phyloP scores from a whole-genome alignment of 2,113 vertebrate genomes.

The Haliaeetus leucogaster region DNA sequence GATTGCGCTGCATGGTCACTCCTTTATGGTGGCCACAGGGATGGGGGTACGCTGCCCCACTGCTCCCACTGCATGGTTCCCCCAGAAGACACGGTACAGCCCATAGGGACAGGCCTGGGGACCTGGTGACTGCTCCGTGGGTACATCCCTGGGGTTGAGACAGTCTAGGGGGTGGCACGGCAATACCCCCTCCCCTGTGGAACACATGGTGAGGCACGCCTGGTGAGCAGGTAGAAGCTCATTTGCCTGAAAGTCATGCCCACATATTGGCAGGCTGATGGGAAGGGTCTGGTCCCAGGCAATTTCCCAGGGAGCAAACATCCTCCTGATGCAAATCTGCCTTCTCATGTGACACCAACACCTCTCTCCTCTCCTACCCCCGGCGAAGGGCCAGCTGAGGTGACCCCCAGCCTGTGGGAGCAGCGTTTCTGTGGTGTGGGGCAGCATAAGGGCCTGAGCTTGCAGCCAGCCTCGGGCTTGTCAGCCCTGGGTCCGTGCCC shows the following conservation, averaged over 20 bases:
- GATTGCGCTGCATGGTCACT: accelerated
- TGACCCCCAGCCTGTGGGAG: not conserved
- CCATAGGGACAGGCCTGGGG: not conserved
- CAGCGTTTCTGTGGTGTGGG: accelerated
- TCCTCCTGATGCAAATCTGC: not conserved
- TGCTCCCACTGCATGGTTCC: not conserved
- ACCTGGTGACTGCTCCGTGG: accelerated
- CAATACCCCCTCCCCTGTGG: accelerated
- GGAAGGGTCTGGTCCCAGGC: not conserved
- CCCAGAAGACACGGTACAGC: not conserved
- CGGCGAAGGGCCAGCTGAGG: not conserved
- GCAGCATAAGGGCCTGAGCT: not conserved
- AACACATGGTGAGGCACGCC: accelerated
- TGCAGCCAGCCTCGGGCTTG: not conserved
- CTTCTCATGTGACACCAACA: not conserved
- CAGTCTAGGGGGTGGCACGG: not conserved
- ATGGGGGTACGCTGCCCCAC: accelerated
- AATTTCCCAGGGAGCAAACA: not conserved
- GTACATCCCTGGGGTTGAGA: not conserved
- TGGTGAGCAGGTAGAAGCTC: not conserved
- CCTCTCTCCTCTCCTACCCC: not conserved
- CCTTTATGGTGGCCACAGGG: accelerated
- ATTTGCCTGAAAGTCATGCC: not conserved
- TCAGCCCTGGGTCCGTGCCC: not conserved
- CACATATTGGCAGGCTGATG: not conserved